Conservation (phyloP, 2,113 vertebrate species). For the Prunella himalayana region DNA sequence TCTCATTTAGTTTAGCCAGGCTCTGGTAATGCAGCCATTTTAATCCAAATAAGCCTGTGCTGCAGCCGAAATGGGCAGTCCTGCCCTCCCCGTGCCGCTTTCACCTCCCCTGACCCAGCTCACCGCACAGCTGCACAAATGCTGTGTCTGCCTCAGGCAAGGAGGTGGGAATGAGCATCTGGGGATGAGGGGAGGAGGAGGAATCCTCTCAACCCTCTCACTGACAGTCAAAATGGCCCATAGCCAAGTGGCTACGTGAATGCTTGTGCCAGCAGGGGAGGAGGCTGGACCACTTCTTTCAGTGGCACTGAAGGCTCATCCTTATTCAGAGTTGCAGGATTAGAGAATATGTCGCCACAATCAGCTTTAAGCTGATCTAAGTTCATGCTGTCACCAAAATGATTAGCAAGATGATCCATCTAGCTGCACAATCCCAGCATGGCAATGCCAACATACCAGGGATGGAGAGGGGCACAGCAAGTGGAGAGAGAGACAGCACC, state of each 20-base stretch:
- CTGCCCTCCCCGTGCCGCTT: not conserved
- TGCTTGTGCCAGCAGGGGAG: constrained; percentile 1
- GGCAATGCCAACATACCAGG: not conserved
- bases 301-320: not conserved
- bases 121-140: constrained; percentile 5
- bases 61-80: not conserved
- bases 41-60: not conserved
- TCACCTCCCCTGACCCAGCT: constrained; percentile 41
- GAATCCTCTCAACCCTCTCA: not conserved
- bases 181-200: not conserved
- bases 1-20: constrained; percentile 8
- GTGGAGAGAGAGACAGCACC: not conserved
- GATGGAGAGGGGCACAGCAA: not conserved
- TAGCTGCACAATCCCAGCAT: not conserved
- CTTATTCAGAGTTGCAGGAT: not conserved
- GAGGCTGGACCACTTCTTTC: not conserved
- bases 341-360: not conserved
- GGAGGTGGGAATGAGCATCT: not conserved
- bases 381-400: not conserved
- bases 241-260: not conserved
- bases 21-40: constrained; percentile 2
- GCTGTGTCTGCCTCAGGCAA: not conserved
- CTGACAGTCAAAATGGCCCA: not conserved
- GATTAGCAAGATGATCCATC: not conserved
- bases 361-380: not conserved